Evolutionary conservation across 1,140 invertebrate genomes (phyloP).

Genomic region (Papilio dardanus): DNA sequence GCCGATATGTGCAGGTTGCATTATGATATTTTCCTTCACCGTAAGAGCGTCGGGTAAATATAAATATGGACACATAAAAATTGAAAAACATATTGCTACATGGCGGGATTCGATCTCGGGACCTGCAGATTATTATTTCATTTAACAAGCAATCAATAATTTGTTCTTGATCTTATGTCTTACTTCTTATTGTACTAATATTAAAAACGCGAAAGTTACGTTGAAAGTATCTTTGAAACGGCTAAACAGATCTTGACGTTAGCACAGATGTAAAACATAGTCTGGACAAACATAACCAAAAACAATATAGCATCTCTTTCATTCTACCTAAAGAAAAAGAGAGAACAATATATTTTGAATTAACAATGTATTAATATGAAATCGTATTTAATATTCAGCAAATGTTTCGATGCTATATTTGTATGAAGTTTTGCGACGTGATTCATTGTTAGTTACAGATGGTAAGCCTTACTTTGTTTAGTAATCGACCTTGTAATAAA

Average conservation of each 20-base stretch:
- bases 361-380: neutral
- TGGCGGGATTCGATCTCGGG: no score
- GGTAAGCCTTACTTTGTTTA: neutral
- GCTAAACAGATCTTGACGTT: no score
- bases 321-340: neutral
- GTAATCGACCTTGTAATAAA: slow-evolving; percentile 32
- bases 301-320: neutral
- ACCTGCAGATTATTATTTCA: no score
- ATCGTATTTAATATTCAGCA: slow-evolving; percentile 15
- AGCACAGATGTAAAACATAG: no score
- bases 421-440: slow-evolving; percentile 20
- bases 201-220: no score
- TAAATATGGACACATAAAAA: no score
- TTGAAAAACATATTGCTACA: no score
- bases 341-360: neutral
- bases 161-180: neutral
- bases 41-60: no score
- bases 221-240: neutral
- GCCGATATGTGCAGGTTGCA: no score
- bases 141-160: neutral
- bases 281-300: no score
- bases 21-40: no score
- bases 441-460: slow-evolving; percentile 29
- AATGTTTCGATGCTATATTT: slow-evolving; percentile 5
- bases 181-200: no score